Conservation (phyloP, 2,888 invertebrate genomes). For the Caenorhabditis virilis region DNA sequence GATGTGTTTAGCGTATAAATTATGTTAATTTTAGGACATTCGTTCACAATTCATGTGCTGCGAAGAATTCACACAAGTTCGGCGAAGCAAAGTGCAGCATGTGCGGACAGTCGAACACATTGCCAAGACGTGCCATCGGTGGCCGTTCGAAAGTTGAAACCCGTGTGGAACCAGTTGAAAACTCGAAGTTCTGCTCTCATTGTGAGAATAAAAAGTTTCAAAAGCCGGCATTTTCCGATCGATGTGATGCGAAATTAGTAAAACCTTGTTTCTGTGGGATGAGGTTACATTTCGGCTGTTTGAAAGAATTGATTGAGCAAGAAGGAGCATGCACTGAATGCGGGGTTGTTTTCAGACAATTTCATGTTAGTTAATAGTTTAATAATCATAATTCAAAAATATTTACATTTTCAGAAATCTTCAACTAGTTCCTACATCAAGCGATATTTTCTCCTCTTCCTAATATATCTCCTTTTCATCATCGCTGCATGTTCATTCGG, state of each 20-base stretch:
- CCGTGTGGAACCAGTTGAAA: not conserved
- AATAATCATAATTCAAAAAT: no score
- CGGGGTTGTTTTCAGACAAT: no score
- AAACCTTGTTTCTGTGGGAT: not conserved
- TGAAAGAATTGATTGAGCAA: not conserved
- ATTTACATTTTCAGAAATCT: no score
- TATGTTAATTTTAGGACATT: slow-evolving; percentile 11
- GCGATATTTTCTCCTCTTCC: no score
- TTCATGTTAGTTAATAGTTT: no score
- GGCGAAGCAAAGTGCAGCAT: slow-evolving; percentile 23
- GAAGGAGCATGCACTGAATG: not conserved
- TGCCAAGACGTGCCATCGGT: slow-evolving; percentile 11
- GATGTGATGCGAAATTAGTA: no score
- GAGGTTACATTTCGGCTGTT: not conserved
- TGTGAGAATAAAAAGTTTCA: not conserved
- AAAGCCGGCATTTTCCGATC: not conserved
- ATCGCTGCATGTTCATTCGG: no score
- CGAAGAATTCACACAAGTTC: slow-evolving; percentile 8
- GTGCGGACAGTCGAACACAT: slow-evolving; percentile 13
- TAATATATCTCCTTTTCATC: no score
- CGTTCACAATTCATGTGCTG: slow-evolving; percentile 15
- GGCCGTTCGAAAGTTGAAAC: slow-evolving; percentile 5
- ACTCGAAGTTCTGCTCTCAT: no score
- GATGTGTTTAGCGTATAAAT: not conserved
- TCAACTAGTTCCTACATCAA: no score